A percentile compares a stretch with the other conserved stretches of the same genome.
These are phyloP conservation scores for Drosophila melanosoma DNA, from an alignment of 2,888 invertebrate genomes.

Conservation along the genomic window DNA sequence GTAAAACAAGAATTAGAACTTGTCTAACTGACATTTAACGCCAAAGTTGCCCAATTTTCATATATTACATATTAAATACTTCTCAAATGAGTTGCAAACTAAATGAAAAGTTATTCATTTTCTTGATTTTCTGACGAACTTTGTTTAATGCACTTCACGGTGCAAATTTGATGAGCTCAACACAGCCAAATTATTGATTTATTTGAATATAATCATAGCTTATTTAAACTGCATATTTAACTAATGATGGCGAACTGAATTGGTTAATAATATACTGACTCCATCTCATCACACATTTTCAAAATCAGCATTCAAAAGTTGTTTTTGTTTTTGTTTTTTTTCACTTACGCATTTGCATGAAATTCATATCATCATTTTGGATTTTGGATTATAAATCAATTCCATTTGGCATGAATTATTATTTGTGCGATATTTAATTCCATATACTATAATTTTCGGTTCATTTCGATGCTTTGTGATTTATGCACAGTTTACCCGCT, in stretches of 20 bases:
- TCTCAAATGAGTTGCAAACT: conserved; percentile 52
- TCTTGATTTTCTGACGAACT: conserved; percentile 59
- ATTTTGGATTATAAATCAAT: conserved; percentile 62
- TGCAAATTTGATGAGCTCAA: conserved; percentile 45
- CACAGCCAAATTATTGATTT: neutral
- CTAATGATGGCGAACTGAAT: neutral
- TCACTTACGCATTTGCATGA: conserved; percentile 43
- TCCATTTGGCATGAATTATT: conserved; percentile 46
- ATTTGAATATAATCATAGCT: neutral
- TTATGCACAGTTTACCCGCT: conserved; percentile 38
- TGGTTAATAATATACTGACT: neutral
- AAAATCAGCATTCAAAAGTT: conserved; percentile 17
- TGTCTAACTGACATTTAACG: conserved; percentile 54
- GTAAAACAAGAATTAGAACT: conserved; percentile 9
- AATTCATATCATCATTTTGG: conserved; percentile 38
- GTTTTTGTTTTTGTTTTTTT: conserved; percentile 4
- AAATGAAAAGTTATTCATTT: conserved; percentile 32
- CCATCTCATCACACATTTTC: neutral
- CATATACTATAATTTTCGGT: conserved; percentile 31
- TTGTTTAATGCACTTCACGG: conserved; percentile 64
- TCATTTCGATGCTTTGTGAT: conserved; percentile 31
- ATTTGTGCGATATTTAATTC: conserved; percentile 52
- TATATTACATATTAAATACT: conserved; percentile 27
- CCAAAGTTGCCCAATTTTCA: conserved; percentile 56
- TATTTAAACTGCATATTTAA: neutral